Percentiles rank a stretch among this genome's conserved stretches.
Evolutionary conservation across 2,113 vertebrate genomes (phyloP).

Genomic region (Aphyosemion australe): DNA sequence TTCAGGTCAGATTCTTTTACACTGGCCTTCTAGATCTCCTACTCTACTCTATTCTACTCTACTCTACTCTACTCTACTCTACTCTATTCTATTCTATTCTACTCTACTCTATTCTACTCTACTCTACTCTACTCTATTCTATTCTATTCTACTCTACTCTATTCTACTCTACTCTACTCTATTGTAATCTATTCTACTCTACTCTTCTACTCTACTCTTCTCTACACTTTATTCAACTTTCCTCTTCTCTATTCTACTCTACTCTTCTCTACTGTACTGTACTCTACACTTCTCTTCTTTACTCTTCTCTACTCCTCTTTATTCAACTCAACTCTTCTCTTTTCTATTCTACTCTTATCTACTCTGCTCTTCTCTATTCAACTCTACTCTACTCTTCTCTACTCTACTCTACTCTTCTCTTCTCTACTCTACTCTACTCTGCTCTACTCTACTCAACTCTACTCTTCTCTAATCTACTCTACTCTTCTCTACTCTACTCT

Average conservation of each 20-base stretch:
- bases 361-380: constrained; percentile 21
- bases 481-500: too few species aligned
- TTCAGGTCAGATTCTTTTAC: constrained; percentile 32
- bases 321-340: constrained; percentile 7
- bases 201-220: too few species aligned
- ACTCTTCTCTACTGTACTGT: background rate
- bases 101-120: too few species aligned
- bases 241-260: constrained; percentile 5
- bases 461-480: background rate
- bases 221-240: too few species aligned
- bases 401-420: too few species aligned
- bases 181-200: constrained; percentile 19
- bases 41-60: background rate
- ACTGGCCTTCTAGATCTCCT: background rate
- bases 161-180: constrained; percentile 6
- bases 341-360: constrained; percentile 4
- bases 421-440: constrained; percentile 10
- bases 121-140: too few species aligned
- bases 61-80: too few species aligned
- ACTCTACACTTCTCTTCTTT: too few species aligned
- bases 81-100: too few species aligned
- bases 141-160: constrained; percentile 6
- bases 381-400: too few species aligned
- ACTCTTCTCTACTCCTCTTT: background rate
- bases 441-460: too few species aligned